Percentiles rank a stretch among this genome's conserved stretches.
These are phyloP conservation scores for Parascotia fuliginaria DNA, from an alignment of 2,888 invertebrate genomes.

Conservation along the genomic window DNA sequence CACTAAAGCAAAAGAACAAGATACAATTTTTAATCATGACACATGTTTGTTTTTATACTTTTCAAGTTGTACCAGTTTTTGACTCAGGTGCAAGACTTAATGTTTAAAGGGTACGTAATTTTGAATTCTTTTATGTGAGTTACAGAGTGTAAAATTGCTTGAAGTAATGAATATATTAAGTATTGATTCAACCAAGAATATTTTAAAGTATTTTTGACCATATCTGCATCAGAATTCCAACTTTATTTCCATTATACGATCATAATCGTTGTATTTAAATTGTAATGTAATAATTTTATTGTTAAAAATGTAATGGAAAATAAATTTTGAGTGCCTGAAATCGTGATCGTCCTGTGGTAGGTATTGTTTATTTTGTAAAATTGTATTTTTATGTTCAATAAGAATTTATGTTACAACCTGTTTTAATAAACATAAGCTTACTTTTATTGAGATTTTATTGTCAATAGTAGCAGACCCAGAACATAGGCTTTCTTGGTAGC, in stretches of 20 bases:
- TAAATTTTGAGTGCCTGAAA: not conserved
- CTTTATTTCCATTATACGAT: constrained; percentile 27
- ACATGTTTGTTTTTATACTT: constrained; percentile 24
- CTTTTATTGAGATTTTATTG: too few relatives aligned
- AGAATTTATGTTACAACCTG: too few relatives aligned
- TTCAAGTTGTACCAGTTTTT: constrained; percentile 42
- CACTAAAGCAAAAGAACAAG: constrained; percentile 20
- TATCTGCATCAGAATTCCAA: constrained; percentile 16
- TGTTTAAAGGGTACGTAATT: constrained; percentile 14
- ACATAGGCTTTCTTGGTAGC: too few relatives aligned
- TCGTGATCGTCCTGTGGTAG: not conserved
- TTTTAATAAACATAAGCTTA: too few relatives aligned
- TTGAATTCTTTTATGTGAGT: constrained; percentile 17
- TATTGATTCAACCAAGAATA: constrained; percentile 19
- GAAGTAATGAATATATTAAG: constrained; percentile 16
- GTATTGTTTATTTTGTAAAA: not conserved
- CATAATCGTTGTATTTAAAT: constrained; percentile 8
- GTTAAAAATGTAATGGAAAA: not conserved
- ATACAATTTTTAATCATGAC: constrained; percentile 2
- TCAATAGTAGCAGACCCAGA: too few relatives aligned
- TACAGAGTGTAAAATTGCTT: constrained; percentile 14
- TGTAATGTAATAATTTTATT: constrained; percentile 22
- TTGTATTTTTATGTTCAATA: too few relatives aligned
- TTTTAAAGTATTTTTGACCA: constrained; percentile 27
- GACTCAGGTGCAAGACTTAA: constrained; percentile 29